Conservation (phyloP, 2,888 invertebrate genomes). For the Minunthozetes semirufus region DNA sequence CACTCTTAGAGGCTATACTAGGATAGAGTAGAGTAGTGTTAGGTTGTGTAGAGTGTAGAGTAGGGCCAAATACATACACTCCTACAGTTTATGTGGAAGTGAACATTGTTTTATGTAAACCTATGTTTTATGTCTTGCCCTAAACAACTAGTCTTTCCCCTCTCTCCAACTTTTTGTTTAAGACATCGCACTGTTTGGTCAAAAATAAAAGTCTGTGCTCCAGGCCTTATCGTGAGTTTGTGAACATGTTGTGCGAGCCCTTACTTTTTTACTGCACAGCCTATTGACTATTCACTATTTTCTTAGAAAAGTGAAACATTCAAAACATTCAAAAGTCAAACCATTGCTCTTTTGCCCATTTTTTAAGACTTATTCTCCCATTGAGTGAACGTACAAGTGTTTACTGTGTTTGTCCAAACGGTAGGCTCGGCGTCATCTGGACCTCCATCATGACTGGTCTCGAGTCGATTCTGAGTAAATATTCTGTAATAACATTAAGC, state of each 20-base stretch:
- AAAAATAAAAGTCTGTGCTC: constrained; percentile 15
- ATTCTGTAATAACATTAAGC: constrained; percentile 29
- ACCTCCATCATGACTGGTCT: constrained; percentile 17
- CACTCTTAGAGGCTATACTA: neutral
- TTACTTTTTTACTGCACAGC: neutral
- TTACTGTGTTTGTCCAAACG: neutral
- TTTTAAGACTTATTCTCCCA: neutral
- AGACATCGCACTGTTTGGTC: constrained; percentile 22
- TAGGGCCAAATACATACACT: neutral
- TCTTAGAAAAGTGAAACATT: constrained; percentile 12
- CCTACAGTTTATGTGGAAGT: constrained; percentile 23
- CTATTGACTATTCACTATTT: constrained; percentile 13
- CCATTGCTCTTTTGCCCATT: neutral
- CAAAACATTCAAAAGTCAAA: neutral
- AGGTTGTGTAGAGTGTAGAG: neutral
- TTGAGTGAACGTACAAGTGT: neutral
- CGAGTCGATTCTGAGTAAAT: constrained; percentile 17
- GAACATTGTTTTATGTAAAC: constrained; percentile 30
- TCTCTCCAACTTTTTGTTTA: constrained; percentile 18
- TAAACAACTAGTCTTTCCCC: constrained; percentile 13
- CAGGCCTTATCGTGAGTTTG: constrained; percentile 24
- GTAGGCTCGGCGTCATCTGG: neutral
- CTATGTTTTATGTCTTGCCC: neutral
- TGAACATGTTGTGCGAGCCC: constrained; percentile 13
- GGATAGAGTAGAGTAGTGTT: no score